phyloP scores from a whole-genome alignment of 2,888 invertebrate species.

The Pristionchus entomophagus region DNA sequence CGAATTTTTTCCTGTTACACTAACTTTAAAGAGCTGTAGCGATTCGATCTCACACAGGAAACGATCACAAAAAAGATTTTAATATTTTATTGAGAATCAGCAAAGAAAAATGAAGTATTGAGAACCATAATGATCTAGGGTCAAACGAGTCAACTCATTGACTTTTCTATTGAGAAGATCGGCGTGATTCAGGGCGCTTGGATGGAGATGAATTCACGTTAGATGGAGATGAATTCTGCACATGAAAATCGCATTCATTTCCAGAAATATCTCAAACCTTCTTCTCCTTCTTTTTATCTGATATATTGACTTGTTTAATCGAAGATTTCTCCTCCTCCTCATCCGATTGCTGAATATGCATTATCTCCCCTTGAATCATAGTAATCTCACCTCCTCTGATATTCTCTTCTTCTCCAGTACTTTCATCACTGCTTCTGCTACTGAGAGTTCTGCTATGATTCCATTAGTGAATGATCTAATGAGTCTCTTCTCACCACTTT shows the following conservation, averaged over 20 bases:
- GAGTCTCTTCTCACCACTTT: background rate
- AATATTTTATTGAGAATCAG: too few relatives aligned
- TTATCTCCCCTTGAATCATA: background rate
- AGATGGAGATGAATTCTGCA: background rate
- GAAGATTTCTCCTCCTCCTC: background rate
- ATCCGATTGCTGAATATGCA: background rate
- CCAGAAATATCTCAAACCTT: background rate
- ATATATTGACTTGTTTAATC: background rate
- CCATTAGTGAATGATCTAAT: background rate
- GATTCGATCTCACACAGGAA: too few relatives aligned
- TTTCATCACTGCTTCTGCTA: slow-evolving; percentile 24
- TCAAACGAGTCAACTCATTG: background rate
- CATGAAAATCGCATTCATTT: background rate
- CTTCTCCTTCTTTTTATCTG: background rate
- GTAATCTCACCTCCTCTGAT: background rate
- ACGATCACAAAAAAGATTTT: too few relatives aligned
- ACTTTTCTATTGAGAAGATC: background rate
- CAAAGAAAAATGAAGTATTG: too few relatives aligned
- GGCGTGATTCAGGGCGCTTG: background rate
- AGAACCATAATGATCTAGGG: background rate
- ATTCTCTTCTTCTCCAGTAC: background rate
- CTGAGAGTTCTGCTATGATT: background rate
- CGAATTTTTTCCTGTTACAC: too few relatives aligned
- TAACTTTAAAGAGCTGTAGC: too few relatives aligned
- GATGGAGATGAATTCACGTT: background rate